Evolutionary conservation across 2,888 invertebrate species (phyloP).

Genomic region (Nudaria mundana): DNA sequence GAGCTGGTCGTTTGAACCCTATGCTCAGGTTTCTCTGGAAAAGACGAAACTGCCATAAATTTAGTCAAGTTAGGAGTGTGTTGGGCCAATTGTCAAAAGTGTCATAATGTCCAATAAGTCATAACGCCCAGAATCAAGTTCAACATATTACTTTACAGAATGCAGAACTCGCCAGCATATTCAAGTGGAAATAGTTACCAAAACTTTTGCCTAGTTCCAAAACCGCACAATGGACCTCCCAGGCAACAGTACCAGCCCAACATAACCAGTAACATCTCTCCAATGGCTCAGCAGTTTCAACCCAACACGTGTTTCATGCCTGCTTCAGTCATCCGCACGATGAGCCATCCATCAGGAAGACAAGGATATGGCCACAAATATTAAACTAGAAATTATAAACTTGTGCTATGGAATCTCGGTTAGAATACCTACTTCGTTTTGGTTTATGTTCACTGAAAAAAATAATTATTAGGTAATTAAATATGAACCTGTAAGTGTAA

Average conservation of each 20-base stretch:
- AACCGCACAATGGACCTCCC: not conserved
- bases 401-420: not conserved
- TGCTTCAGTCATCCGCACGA: constrained; percentile 42
- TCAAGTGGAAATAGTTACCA: not conserved
- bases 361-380: not conserved
- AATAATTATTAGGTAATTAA: too few species aligned
- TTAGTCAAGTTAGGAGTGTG: too few species aligned
- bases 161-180: constrained; percentile 1
- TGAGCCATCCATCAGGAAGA: constrained; percentile 29
- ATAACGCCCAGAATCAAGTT: too few species aligned
- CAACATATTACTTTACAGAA: too few species aligned
- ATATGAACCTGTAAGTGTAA: too few species aligned
- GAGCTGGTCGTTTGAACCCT: too few species aligned
- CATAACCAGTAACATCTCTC: constrained; percentile 3
- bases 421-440: not conserved
- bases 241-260: not conserved
- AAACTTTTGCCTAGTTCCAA: not conserved
- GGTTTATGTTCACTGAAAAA: not conserved
- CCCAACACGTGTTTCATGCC: constrained; percentile 53
- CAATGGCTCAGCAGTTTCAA: constrained; percentile 30
- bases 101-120: too few species aligned
- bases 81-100: too few species aligned
- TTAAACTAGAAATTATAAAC: not conserved
- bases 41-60: too few species aligned
- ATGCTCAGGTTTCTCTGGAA: too few species aligned